Base-by-base conservation (phyloP, 2,113 vertebrate genomes). In the Thalassoma bifasciatum region DNA sequence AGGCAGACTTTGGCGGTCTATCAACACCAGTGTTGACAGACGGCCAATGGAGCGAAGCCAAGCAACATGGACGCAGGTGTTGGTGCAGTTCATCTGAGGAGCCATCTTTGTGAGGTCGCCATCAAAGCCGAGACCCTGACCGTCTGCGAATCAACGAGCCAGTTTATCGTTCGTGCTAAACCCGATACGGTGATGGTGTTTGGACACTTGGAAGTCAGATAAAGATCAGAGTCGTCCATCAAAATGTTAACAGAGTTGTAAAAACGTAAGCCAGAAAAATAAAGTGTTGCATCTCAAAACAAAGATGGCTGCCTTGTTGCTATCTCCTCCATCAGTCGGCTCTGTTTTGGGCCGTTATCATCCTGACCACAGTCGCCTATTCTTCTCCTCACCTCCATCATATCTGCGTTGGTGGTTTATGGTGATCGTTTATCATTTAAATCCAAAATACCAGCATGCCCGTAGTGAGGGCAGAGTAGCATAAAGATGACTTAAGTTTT, bases 31-130 rank as follows among this genome's bases (percentile, higher is more conserved):
- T 84, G 86, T 70, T 81, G 87, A 89, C 84, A 56, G 86, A 77
- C 44, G 30, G 49, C 77, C 88, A 85, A 17, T 66, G 82, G 77
- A 90, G 90, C 93, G 36, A 61, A 38, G 86, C 90, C 81, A 92
- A 90, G 92, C 89, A 91, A 82, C 75, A 88, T 66, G 65, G 76
- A 85, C 72, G 77, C 93, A 93, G 93, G 93, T 93, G 90, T 86
- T 83, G 69, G 58, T 75, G 82, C 71, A 47, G 70, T 44, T 30
- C 67, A 81, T 81, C 71, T 2, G 66, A 79, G 82, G 49, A 69
- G 76, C 10, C 81, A 82, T 61, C 81, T 59, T 53, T 54, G 72
- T 57, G 69, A 82, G 80, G 76, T 84, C 72, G 47, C 44, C 77
- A 93, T 91, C 83, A 90, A 89, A 92, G 88, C 47, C 23, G 3